phyloP scores from a whole-genome alignment of 2,113 vertebrate species.

The Aphyosemion australe region DNA sequence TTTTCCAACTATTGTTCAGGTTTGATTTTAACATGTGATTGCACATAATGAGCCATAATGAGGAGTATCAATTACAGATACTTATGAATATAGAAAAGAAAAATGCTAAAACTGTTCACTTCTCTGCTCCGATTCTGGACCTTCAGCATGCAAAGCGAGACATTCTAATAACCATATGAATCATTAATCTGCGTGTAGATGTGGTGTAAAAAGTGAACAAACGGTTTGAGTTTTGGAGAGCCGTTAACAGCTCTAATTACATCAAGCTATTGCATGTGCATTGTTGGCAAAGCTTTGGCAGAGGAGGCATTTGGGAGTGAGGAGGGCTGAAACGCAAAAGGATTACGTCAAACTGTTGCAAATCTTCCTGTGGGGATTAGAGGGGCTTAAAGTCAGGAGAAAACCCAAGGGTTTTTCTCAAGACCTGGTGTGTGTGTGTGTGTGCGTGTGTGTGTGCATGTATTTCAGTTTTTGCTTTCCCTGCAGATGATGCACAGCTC shows the following conservation, averaged over 20 bases:
- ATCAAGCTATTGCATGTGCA: slow-evolving; percentile 50
- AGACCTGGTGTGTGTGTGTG: slow-evolving; percentile 5
- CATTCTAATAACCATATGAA: slow-evolving; percentile 30
- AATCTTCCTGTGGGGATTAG: slow-evolving; percentile 78
- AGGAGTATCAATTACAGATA: slow-evolving; percentile 11
- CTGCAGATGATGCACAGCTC: slow-evolving; percentile 35
- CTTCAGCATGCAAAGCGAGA: slow-evolving; percentile 8
- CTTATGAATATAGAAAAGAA: not conserved
- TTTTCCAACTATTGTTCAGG: slow-evolving; percentile 24
- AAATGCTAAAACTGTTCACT: not conserved
- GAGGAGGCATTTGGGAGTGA: slow-evolving; percentile 62
- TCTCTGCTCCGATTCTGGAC: not conserved
- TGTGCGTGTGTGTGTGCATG: too few relatives aligned
- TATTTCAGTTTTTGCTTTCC: slow-evolving; percentile 17
- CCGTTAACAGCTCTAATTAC: slow-evolving; percentile 61
- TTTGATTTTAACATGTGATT: slow-evolving; percentile 26
- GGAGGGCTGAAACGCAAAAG: slow-evolving; percentile 68
- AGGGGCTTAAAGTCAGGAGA: slow-evolving; percentile 71
- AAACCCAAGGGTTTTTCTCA: slow-evolving; percentile 66
- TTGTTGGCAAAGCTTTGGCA: slow-evolving; percentile 51
- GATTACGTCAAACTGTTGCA: slow-evolving; percentile 77
- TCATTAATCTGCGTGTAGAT: slow-evolving; percentile 30
- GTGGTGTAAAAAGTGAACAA: slow-evolving; percentile 36
- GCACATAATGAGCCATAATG: slow-evolving; percentile 22
- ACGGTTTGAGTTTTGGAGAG: slow-evolving; percentile 44